Evolutionary conservation across 2,888 invertebrate genomes (phyloP), one percentile per base, ranked within the genome.

Genomic region (Leucophenga montana): DNA sequence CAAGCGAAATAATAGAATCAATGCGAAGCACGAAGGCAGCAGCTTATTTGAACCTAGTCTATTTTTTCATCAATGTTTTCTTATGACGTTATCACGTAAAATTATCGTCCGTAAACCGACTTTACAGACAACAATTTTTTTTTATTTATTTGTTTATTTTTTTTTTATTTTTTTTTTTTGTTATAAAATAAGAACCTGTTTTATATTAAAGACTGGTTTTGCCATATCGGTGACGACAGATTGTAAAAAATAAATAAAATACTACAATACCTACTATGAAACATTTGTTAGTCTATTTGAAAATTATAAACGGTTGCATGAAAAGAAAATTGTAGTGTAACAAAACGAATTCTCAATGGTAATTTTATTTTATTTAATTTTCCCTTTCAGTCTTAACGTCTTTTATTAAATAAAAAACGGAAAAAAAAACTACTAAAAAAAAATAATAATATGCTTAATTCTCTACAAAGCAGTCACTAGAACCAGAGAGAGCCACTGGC

Each of bases 181-280:
- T n/a, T n/a, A n/a, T n/a, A n/a, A 74, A 82, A 73, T 73, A 72
- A 69, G 68, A 80, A 82, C 80, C 81, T 73, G 80, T 80, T 80
- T 71, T 56, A 61, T 54, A 48, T 59, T 22, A 9, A 44, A 57
- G 31, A 18, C 61, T 16, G 61, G 57, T 31, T 57, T 57, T 57
- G 57, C 33, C 9, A 22, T 27, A 57, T 27, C 33, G n/a, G 57
- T 57, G 39, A 39, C 11, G 39, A 11, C 11, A 8, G 8, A 11
- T 39, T 39, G 1, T 39, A 39, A 56, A 18, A 56, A 56, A 8
- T 39, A 39, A 39, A 39, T 39, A 5, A 5, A 39, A 22, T 5
- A 11, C 16, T n/a, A 56, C 18, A 56, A 22, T 31, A 31, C 20
- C 20, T 56, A 20, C 56, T 16, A 56, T 22, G 13, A 14, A 20